Evolutionary conservation across 2,113 vertebrate genomes (phyloP), one percentile per base, ranked within the genome.

Genomic region (Semnornis frantzii): DNA sequence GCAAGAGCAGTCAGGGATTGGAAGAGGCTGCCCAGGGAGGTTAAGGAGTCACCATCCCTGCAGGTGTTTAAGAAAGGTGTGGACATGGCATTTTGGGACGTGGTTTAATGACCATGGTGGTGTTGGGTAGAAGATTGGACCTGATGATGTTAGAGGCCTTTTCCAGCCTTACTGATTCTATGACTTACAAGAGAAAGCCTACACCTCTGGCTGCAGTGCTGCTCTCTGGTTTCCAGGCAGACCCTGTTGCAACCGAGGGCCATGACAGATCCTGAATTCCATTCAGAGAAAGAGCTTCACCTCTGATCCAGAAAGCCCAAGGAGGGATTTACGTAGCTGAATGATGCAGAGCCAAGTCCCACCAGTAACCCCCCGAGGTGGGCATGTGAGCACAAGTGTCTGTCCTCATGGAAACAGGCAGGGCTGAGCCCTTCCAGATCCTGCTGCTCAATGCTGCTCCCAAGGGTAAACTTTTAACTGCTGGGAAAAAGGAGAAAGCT

Each of bases 371-470:
- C 88, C 88, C 18, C 84, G 85, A 65, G 42, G 82, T 71, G 23
- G 52, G 76, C 94, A 25, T 94, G 96, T 94, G 85, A 95, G 89
- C 80, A 94, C 95, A 96, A 93, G 91, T 27, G 87, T 87, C 94
- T 52, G n/a, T 83, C 57, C 75, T 13, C 75, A 85, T 58, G 82
- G 92, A 87, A 96, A 60, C 72, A 34, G 79, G 68, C 76, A 92
- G 85, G 34, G 85, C 82, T 27, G 57, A 72, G 62, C 83, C 37
- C 65, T 93, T 93, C 62, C 69, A 46, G 57, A 86, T 75, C 5
- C 0, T 34, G 21, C 54, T 80, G 71, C 91, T 93, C 79, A 81
- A 69, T 54, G 87, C 77, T 54, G 17, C 48, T 92, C 91, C 89
- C 90, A 91, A 55, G 87, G 70, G 85, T 68, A 87, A 81, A 85